phyloP scores from a whole-genome alignment of 2,888 invertebrate species.

The Trichogramma evanescens region DNA sequence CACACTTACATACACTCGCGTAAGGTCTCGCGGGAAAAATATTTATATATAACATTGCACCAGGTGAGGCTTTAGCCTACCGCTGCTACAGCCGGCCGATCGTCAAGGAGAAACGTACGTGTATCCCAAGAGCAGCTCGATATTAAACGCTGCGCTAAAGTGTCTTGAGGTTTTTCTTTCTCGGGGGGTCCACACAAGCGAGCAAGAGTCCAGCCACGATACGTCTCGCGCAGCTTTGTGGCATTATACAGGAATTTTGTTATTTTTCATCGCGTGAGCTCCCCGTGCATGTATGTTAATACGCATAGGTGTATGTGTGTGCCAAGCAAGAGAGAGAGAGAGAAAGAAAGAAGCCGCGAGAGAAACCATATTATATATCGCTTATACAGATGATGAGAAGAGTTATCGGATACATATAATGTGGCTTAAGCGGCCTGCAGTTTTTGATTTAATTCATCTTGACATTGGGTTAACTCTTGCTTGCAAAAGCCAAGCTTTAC shows the following conservation, averaged over 20 bases:
- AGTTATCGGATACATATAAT: no score
- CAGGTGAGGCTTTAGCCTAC: no score
- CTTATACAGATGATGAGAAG: no score
- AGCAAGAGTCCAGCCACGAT: not conserved
- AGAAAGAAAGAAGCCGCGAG: not conserved
- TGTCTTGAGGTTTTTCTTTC: conserved; percentile 17
- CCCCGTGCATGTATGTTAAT: conserved; percentile 29
- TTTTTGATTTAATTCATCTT: no score
- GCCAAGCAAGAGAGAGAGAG: conserved; percentile 1
- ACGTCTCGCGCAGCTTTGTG: not conserved
- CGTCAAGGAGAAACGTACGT: no score
- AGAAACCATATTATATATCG: no score
- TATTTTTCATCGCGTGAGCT: conserved; percentile 37
- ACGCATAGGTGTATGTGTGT: conserved; percentile 9
- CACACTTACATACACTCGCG: not conserved
- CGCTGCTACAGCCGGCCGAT: no score
- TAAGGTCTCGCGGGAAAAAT: conserved; percentile 14
- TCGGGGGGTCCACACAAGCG: not conserved
- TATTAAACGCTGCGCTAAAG: conserved; percentile 14
- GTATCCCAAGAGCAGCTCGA: no score
- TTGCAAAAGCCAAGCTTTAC: no score
- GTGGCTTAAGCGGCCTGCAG: no score
- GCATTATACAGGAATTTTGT: conserved; percentile 22
- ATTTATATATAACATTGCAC: conserved; percentile 4
- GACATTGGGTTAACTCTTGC: no score